These are phyloP conservation scores for Oscarella lobularis DNA, from an alignment of 37 sponge, comb jelly and placozoan genomes.

Conservation along the genomic window DNA sequence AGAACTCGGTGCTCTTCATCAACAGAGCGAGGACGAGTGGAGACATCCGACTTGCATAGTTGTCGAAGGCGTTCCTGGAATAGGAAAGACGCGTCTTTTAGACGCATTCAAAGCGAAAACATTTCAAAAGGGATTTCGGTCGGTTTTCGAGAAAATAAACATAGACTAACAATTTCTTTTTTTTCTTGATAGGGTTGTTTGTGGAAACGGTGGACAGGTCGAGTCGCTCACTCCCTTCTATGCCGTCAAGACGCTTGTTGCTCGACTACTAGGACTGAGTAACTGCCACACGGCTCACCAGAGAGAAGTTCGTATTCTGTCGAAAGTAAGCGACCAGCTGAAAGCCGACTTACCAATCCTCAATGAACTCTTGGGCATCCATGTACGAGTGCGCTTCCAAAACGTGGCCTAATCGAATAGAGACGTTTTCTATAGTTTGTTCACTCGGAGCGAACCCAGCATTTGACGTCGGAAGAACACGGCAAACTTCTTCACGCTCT, in stretches of 20 bases:
- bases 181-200: constrained; percentile 81
- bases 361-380: constrained; percentile 58
- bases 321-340: constrained; percentile 24
- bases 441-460: constrained; percentile 32
- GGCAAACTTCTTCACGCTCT: constrained; percentile 32
- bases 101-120: constrained; percentile 60
- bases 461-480: constrained; percentile 28
- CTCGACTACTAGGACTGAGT: constrained; percentile 57
- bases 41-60: not conserved
- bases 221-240: constrained; percentile 75
- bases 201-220: constrained; percentile 47
- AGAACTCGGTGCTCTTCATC: not conserved
- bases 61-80: constrained; percentile 38
- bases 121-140: constrained; percentile 43
- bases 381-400: constrained; percentile 17
- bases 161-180: too few relatives aligned
- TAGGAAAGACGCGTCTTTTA: constrained; percentile 70
- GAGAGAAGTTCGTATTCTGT: constrained; percentile 47
- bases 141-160: too few relatives aligned
- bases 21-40: not conserved
- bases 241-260: constrained; percentile 62
- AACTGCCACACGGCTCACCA: constrained; percentile 45
- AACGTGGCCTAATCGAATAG: constrained; percentile 58
- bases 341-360: constrained; percentile 46
- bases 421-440: constrained; percentile 28